Conservation (phyloP, 2,888 invertebrate species). For the Drosophila macrospina region DNA sequence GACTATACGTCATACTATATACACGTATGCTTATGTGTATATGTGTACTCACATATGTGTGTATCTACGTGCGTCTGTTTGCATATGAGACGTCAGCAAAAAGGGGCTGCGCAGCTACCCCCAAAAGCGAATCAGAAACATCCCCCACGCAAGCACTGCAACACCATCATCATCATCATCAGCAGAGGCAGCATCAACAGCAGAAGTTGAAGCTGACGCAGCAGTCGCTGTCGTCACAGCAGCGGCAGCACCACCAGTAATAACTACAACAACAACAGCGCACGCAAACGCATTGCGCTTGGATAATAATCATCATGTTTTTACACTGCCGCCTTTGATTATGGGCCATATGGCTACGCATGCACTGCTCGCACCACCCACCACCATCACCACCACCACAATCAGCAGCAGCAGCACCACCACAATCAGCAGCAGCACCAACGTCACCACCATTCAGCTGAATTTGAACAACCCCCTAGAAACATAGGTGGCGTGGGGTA, state of each 20-base stretch:
- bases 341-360: conserved; percentile 63
- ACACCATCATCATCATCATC: conserved; percentile 11
- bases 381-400: conserved; percentile 29
- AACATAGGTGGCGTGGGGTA: conserved; percentile 20
- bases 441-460: conserved; percentile 21
- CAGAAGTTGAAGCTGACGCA: background rate
- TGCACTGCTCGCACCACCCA: conserved; percentile 69
- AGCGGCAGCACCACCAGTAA: conserved; percentile 2
- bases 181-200: conserved; percentile 19
- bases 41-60: background rate
- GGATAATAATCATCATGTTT: conserved; percentile 26
- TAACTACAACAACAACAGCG: conserved; percentile 41
- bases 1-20: conserved; percentile 16
- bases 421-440: conserved; percentile 6
- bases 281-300: conserved; percentile 63
- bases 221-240: background rate
- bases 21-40: background rate
- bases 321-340: background rate
- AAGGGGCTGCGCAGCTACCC: conserved; percentile 63
- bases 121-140: conserved; percentile 49
- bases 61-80: conserved; percentile 2
- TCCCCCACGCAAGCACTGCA: conserved; percentile 46
- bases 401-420: background rate
- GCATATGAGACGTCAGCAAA: conserved; percentile 16
- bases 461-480: conserved; percentile 25